Evolutionary conservation across 2,797 vertebrate genomes (phyloP), one percentile per base, ranked within the genome.

Genomic region (Pseudomugil gertrudae): DNA sequence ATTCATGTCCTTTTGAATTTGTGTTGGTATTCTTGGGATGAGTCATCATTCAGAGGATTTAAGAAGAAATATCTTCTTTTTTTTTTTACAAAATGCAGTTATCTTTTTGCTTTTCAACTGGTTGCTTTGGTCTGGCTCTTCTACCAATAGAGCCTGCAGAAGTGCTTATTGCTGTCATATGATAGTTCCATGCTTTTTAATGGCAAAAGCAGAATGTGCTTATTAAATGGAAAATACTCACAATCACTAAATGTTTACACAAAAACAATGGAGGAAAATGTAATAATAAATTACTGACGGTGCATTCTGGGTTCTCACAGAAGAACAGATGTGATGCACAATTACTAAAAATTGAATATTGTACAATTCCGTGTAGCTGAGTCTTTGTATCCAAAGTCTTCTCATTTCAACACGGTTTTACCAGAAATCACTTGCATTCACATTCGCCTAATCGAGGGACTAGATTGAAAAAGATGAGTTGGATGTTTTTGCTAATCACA

Each of bases 31-130:
- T 81, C 66, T n/a, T n/a, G n/a, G 48, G 59, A 82, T 69, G 71
- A 89, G 59, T 76, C 65, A 74, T 81, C 60, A 50, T 50, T 81
- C 15, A 33, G 24, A 45, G 57, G 69, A 68, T 70, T 71, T 60
- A 76, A 47, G 30, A 64, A 13, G 13, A 13, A 14, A 38, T 17
- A 17, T 38, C 3, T 14, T 36, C 15, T 36, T 36, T 6, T 32
- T 9, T 32, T 32, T 9, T 33, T 33, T 33, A 10, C 10, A 11
- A 15, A 60, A 59, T 68, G 68, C 5, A 47, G 45, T 50, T 30
- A 15, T 52, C 45, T 23, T 69, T 54, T 52, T 29, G 24, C 68
- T 50, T 56, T 50, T 63, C 53, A 65, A n/a, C 26, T 15, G 36
- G 57, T 35, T 66, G 45, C 13, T 35, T 26, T 54, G 45, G 9